Percentiles rank a stretch among this genome's conserved stretches.
These are phyloP conservation scores for Pygocentrus nattereri DNA, from an alignment of 2,797 vertebrate genomes.

Conservation along the genomic window DNA sequence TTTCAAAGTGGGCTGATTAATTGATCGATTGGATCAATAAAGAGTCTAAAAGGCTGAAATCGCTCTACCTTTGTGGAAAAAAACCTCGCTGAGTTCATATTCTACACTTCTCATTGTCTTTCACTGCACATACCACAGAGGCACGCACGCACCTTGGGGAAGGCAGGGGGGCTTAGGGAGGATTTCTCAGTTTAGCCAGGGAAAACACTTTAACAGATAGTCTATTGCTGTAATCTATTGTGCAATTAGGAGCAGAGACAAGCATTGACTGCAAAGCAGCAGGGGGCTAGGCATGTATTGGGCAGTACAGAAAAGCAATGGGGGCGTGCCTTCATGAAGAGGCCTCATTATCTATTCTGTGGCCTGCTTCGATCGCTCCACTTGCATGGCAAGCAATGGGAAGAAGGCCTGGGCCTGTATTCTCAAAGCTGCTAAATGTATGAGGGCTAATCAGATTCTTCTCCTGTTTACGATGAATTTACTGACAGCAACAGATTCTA, in stretches of 20 bases:
- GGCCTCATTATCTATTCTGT: background rate
- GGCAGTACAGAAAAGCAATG: slow-evolving; percentile 8
- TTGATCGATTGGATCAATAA: slow-evolving; percentile 62
- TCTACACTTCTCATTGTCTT: slow-evolving; percentile 44
- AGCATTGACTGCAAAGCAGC: slow-evolving; percentile 46
- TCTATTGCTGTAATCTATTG: slow-evolving; percentile 58
- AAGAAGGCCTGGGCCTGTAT: slow-evolving; percentile 12
- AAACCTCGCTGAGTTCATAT: slow-evolving; percentile 30
- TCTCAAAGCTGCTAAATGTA: too few relatives aligned
- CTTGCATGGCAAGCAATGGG: slow-evolving; percentile 12
- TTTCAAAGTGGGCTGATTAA: slow-evolving; percentile 57
- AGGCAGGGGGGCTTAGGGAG: slow-evolving; percentile 54
- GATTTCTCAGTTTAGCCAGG: slow-evolving; percentile 59
- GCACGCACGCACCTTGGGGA: slow-evolving; percentile 38
- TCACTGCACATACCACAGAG: slow-evolving; percentile 26
- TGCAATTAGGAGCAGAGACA: slow-evolving; percentile 48
- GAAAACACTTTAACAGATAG: slow-evolving; percentile 61
- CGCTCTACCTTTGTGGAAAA: slow-evolving; percentile 22
- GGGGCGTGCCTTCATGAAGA: background rate
- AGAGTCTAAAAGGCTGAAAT: slow-evolving; percentile 51
- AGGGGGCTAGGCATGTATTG: background rate
- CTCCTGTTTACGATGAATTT: background rate
- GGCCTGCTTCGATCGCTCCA: slow-evolving; percentile 33
- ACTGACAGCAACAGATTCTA: too few relatives aligned
- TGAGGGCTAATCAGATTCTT: too few relatives aligned